These are phyloP conservation scores for Sinocyclocheilus anshuiensis DNA, from an alignment of 2,113 vertebrate genomes.

Conservation along the genomic window DNA sequence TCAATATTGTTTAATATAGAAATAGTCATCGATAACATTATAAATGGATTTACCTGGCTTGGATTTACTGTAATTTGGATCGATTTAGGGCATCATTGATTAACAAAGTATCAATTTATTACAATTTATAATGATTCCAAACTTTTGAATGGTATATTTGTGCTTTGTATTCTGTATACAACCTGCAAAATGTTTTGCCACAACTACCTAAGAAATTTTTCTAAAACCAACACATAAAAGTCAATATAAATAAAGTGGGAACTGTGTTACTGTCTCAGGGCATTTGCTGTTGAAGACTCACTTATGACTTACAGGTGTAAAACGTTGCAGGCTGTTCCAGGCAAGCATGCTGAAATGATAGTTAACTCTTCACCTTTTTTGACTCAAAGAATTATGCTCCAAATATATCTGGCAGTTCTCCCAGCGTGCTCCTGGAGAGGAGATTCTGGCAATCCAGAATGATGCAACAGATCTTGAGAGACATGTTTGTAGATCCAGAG, in stretches of 20 bases:
- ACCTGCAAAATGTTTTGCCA: neutral
- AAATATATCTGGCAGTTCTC: conserved; percentile 18
- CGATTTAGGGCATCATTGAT: neutral
- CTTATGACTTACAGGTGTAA: neutral
- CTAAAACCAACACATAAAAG: conserved; percentile 6
- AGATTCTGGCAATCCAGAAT: conserved; percentile 59
- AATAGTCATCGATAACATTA: neutral
- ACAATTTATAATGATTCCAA: neutral
- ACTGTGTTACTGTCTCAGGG: neutral
- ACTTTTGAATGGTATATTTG: neutral
- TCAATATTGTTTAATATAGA: neutral
- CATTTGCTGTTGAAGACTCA: neutral
- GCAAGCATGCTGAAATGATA: neutral
- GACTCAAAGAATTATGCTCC: neutral
- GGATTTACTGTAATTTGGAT: neutral
- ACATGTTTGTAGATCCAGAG: conserved; percentile 83
- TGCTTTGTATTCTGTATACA: neutral
- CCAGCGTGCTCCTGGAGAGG: neutral
- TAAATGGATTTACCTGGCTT: neutral
- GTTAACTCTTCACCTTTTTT: conserved; percentile 1
- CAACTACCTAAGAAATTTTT: neutral
- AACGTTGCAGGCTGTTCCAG: neutral
- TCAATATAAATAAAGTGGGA: conserved; percentile 2
- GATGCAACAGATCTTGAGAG: conserved; percentile 83
- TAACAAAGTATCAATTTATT: neutral